Evolutionary conservation across 1,140 invertebrate species (phyloP).

Genomic region (Paralvinella palmiformis): DNA sequence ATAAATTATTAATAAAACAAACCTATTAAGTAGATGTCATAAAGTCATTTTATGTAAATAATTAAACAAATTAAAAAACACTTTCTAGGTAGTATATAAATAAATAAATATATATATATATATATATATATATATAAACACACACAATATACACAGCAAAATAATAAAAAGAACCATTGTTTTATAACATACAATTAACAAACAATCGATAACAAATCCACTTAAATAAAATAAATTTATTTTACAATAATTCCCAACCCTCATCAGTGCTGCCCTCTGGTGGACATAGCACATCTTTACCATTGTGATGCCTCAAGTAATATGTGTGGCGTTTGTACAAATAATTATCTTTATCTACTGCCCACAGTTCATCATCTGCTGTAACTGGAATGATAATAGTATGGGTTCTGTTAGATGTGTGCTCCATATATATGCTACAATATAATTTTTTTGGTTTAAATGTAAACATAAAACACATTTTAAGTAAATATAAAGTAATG

Average conservation of each 20-base stretch:
- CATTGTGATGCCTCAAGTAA: conserved; percentile 23
- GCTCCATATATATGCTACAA: neutral
- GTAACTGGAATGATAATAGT: conserved; percentile 27
- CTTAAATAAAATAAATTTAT: no score
- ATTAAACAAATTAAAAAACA: no score
- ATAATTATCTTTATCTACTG: conserved; percentile 33
- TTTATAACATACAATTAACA: no score
- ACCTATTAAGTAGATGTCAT: no score
- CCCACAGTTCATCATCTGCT: conserved; percentile 38
- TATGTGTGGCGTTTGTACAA: conserved; percentile 29
- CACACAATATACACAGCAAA: no score
- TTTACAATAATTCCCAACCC: conserved; percentile 18
- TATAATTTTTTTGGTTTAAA: neutral
- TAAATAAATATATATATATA: no score
- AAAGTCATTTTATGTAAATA: no score
- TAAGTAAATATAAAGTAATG: neutral
- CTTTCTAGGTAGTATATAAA: no score
- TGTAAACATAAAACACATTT: neutral
- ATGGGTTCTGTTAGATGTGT: neutral
- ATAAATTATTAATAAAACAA: no score
- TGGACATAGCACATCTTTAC: neutral
- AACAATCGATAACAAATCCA: no score
- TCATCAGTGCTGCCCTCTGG: neutral
- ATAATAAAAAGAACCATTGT: no score
- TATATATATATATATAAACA: no score